Evolutionary conservation across 2,888 invertebrate genomes (phyloP).

Genomic region (Hoplodrina blanda): DNA sequence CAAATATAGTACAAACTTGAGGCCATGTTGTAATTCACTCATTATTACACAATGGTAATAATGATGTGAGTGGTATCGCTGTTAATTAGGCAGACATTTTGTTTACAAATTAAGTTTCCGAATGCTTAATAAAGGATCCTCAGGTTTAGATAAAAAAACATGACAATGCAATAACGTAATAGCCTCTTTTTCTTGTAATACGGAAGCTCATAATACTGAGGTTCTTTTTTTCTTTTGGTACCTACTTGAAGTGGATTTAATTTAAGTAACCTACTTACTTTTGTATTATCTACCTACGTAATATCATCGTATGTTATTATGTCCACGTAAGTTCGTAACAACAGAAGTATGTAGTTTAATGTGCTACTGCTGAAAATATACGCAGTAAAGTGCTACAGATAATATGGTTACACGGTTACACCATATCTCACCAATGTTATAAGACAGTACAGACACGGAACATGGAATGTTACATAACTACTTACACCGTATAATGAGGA

Average conservation of each 20-base stretch:
- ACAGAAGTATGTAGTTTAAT: conserved; percentile 46
- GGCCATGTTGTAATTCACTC: conserved; percentile 70
- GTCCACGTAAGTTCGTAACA: conserved; percentile 14
- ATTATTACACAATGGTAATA: conserved; percentile 77
- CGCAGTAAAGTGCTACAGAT: conserved; percentile 37
- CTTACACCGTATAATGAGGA: conserved; percentile 13
- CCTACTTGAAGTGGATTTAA: conserved; percentile 12
- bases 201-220: conserved; percentile 24
- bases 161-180: conserved; percentile 25
- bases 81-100: conserved; percentile 44
- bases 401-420: conserved; percentile 18
- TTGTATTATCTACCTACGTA: conserved; percentile 23
- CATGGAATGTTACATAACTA: conserved; percentile 31
- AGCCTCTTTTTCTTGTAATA: conserved; percentile 13
- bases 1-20: conserved; percentile 71
- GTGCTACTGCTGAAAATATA: conserved; percentile 39
- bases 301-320: conserved; percentile 14
- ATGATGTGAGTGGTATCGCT: conserved; percentile 57
- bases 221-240: conserved; percentile 24
- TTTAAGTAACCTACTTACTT: conserved; percentile 36
- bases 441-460: conserved; percentile 22
- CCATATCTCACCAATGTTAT: conserved; percentile 33
- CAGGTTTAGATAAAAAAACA: conserved; percentile 27
- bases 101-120: conserved; percentile 18
- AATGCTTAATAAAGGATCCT: conserved; percentile 12